Evolutionary conservation across 2,888 invertebrate genomes (phyloP).

Genomic region (Nysson spinosus): DNA sequence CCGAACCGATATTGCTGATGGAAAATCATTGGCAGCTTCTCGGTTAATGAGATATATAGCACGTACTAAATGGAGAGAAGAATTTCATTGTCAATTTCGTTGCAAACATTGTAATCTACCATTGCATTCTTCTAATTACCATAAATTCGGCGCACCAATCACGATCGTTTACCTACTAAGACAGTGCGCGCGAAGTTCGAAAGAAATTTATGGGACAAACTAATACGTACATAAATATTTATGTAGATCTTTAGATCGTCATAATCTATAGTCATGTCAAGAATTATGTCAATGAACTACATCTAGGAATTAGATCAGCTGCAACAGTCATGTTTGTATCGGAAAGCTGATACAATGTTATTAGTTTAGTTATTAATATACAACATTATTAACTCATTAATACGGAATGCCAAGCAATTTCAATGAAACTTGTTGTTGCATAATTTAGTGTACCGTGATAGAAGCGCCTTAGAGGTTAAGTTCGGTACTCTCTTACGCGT

Average conservation of each 20-base stretch:
- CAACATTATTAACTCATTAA: constrained; percentile 44
- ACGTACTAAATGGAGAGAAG: constrained; percentile 51
- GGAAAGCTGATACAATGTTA: constrained; percentile 13
- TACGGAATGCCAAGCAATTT: constrained; percentile 38
- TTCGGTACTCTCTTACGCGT: constrained; percentile 13
- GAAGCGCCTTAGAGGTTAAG: constrained; percentile 3
- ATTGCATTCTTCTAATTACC: constrained; percentile 67
- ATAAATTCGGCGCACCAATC: constrained; percentile 38
- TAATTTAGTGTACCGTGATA: constrained; percentile 30
- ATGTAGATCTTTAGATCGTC: too few species aligned
- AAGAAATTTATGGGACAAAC: too few species aligned
- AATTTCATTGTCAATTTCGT: constrained; percentile 55
- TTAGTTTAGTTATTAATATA: constrained; percentile 43
- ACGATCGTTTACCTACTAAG: constrained; percentile 51
- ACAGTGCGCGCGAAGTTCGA: too few species aligned
- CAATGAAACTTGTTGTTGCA: constrained; percentile 46
- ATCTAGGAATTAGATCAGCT: too few species aligned
- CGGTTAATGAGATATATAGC: constrained; percentile 62
- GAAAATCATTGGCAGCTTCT: constrained; percentile 31
- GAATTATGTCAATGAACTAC: background rate
- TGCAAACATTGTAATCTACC: constrained; percentile 51
- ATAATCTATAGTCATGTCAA: too few species aligned
- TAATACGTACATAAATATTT: too few species aligned
- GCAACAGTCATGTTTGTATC: too few species aligned
- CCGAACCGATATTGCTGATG: background rate